Evolutionary conservation across 2,113 vertebrate species (phyloP).

Genomic region (Pelecanus crispus): DNA sequence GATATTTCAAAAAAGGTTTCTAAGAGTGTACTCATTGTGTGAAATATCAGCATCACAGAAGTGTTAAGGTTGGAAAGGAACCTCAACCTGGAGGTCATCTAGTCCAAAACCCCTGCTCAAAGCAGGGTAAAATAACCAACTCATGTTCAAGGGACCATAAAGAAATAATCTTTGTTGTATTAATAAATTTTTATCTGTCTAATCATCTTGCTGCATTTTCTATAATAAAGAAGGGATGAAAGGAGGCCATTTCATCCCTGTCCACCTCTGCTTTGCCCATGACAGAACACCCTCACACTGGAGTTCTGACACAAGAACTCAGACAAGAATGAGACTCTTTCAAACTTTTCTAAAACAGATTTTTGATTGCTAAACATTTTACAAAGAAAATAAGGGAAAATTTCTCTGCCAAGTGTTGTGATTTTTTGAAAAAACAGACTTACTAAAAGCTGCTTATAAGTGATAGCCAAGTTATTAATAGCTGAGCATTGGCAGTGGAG

Average conservation of each 20-base stretch:
- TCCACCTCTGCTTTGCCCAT: neutral
- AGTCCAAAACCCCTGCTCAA: neutral
- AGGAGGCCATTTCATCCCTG: fast-evolving
- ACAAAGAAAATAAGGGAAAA: neutral
- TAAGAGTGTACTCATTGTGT: neutral
- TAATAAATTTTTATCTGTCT: neutral
- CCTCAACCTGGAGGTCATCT: neutral
- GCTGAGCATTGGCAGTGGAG: neutral
- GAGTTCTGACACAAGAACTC: neutral
- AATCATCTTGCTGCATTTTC: neutral
- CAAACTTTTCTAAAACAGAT: neutral
- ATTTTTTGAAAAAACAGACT: neutral
- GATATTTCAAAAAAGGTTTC: neutral
- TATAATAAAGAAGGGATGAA: neutral
- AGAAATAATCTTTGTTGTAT: neutral
- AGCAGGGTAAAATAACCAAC: neutral
- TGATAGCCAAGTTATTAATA: slow-evolving; percentile 13
- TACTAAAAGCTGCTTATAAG: neutral
- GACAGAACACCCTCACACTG: neutral
- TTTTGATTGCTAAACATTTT: neutral
- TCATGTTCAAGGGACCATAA: neutral
- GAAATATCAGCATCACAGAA: neutral
- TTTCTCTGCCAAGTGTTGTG: neutral
- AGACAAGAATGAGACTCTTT: neutral
- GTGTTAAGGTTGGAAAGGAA: neutral